Conservation (phyloP, 2,888 invertebrate species). For the Agrypnus murinus region DNA sequence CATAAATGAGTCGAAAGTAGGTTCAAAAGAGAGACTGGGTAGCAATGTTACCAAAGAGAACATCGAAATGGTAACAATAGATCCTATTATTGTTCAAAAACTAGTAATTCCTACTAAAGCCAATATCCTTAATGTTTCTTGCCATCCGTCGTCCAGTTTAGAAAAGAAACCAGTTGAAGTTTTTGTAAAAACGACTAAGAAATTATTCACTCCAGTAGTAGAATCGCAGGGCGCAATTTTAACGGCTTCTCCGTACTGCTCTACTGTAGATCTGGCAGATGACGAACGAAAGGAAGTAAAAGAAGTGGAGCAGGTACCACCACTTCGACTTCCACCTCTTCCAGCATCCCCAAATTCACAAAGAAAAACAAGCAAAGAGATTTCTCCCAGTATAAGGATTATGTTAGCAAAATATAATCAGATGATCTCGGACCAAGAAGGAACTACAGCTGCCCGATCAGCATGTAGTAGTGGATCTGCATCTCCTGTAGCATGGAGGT, state of each 20-base stretch:
- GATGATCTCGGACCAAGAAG: conserved; percentile 76
- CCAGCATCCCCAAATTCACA: conserved; percentile 75
- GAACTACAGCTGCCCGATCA: conserved; percentile 61
- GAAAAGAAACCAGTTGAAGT: conserved; percentile 73
- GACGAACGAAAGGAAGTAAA: conserved; percentile 2
- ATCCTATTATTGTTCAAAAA: conserved; percentile 60
- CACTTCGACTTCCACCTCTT: conserved; percentile 72
- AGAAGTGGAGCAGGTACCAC: conserved; percentile 16
- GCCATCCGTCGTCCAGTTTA: not conserved
- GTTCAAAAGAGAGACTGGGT: not conserved
- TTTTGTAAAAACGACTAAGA: conserved; percentile 86
- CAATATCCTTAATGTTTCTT: conserved; percentile 55
- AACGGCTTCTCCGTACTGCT: not conserved
- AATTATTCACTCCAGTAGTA: conserved; percentile 81
- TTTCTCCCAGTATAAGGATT: conserved; percentile 80
- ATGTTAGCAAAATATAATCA: conserved; percentile 83
- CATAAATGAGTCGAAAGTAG: not conserved
- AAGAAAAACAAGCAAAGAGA: conserved; percentile 77
- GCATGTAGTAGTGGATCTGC: conserved; percentile 76
- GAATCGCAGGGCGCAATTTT: conserved; percentile 47
- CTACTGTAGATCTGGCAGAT: not conserved
- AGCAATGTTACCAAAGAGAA: not conserved
- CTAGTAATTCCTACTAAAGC: conserved; percentile 63
- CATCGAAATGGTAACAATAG: conserved; percentile 44
- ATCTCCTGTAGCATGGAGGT: conserved; percentile 78